phyloP scores from a whole-genome alignment of 2,113 vertebrate genomes.

The Emberiza fucata region DNA sequence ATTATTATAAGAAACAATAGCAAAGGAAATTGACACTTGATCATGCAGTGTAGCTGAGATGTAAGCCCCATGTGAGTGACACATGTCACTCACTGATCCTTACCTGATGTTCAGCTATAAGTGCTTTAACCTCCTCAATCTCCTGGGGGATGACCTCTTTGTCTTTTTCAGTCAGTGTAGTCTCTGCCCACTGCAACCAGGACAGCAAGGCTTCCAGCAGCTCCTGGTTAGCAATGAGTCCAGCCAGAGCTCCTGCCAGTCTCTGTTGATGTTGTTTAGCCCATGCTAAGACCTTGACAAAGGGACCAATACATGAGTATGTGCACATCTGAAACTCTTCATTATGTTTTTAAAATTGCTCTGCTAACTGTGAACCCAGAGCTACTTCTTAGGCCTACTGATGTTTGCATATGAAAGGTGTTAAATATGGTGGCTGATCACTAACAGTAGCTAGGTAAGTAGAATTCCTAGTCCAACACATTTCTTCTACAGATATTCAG shows the following conservation, averaged over 20 bases:
- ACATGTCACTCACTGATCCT: neutral
- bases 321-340: neutral
- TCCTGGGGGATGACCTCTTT: conserved; percentile 91
- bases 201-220: conserved; percentile 88
- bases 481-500: neutral
- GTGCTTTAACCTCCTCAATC: conserved; percentile 90
- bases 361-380: neutral
- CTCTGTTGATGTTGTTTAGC: conserved; percentile 93
- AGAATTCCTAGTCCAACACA: neutral
- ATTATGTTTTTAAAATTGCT: neutral
- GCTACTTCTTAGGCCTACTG: neutral
- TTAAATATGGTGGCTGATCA: neutral
- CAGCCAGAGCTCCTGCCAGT: conserved; percentile 84
- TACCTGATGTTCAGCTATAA: conserved; percentile 97
- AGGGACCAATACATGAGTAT: neutral
- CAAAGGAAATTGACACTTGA: neutral
- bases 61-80: neutral
- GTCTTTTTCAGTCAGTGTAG: conserved; percentile 88
- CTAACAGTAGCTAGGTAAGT: neutral
- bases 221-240: conserved; percentile 87
- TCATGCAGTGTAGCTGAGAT: neutral
- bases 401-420: neutral
- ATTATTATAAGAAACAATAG: neutral
- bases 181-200: conserved; percentile 96
- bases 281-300: conserved; percentile 90